Evolutionary conservation across 1,140 invertebrate genomes (phyloP), one percentile per base, ranked within the genome.

Genomic region (Sinella curviseta): DNA sequence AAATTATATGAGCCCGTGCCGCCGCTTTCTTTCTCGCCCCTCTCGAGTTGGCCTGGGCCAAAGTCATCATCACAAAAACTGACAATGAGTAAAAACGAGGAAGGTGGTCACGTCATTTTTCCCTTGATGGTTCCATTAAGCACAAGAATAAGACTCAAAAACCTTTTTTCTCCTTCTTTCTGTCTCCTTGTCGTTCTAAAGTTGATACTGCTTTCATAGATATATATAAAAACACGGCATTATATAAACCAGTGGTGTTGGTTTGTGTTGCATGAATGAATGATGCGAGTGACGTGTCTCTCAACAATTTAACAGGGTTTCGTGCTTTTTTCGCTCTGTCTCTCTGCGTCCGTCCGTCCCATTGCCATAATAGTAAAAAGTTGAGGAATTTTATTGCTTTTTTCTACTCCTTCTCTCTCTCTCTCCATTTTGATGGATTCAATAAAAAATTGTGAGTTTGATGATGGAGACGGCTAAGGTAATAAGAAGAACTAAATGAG

Each of bases 21-120:
- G 24, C 39, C n/a, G n/a, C n/a, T n/a, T n/a, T n/a, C n/a, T n/a
- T n/a, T n/a, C n/a, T n/a, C n/a, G n/a, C n/a, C n/a, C n/a, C n/a
- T 48, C 8, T 8, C 24, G 14, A n/a, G 57, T n/a, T n/a, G 14
- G 16, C 24, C 57, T 65, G 57, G 57, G 57, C 14, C 57, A 65
- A 65, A 65, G 57, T 65, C 57, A 65, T 26, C 57, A n/a, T 65
- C 24, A 17, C 26, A 16, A 65, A n/a, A 14, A 8, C 20, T 48
- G 8, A 48, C 20, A 26, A 26, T 65, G 39, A n/a, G n/a, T n/a
- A n/a, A n/a, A n/a, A 60, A 60, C 8, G 14, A 17, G 14, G 4
- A 60, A 70, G 65, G 65, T 70, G 65, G 65, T 70, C 65, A 70
- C 65, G 65, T 70, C 65, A 70, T 30, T 70, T 70, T 70, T 48